Base-by-base conservation (phyloP, 2,888 invertebrate species). In the Dugesia japonica region DNA sequence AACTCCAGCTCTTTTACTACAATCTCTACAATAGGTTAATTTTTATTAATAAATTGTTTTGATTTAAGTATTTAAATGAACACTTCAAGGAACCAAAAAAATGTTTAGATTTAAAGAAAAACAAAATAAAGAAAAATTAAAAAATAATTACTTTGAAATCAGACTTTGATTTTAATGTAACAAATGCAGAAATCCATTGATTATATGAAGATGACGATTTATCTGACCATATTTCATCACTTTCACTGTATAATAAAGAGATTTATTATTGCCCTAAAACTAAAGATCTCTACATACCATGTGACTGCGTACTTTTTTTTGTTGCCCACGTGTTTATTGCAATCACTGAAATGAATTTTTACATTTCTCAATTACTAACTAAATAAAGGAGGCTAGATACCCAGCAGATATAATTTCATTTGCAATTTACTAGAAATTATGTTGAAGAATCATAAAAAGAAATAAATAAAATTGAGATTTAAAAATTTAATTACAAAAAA, bases 161-260 rank as follows among this genome's bases (percentile, higher is more conserved):
- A 23, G 42, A 75, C 71, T 42, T 26, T 4, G 56, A 17, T 15
- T n/a, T 71, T 4, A 75, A 17, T 26, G 20, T 27, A 15, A 75
- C 42, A 26, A 42, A 75, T 26, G 71, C 56, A 31, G 15, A 15
- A 38, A 4, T 28, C 76, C 76, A 76, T 7, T 42, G 31, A 31
- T 28, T 33, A 7, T 26, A 23, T 1, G 17, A 1, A 28, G 17
- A 23, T 20, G 27, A 33, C 13, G 23, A 28, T 33, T 31, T 28
- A 1, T 27, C 28, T 4, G 76, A 33, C 76, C 76, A 76, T 38
- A 76, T 20, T 73, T 76, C 42, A 23, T 76, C 76, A 27, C 72
- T 76, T 76, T 76, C 73, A 76, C 76, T 74, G 26, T 33, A 75
- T 17, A n/a, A n/a, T n/a, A n/a, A n/a, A n/a, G n/a, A n/a, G n/a